A percentile compares a stretch with the other conserved stretches of the same genome.
phyloP scores from a whole-genome alignment of 2,797 vertebrate species.

The Danio albolineatus region DNA sequence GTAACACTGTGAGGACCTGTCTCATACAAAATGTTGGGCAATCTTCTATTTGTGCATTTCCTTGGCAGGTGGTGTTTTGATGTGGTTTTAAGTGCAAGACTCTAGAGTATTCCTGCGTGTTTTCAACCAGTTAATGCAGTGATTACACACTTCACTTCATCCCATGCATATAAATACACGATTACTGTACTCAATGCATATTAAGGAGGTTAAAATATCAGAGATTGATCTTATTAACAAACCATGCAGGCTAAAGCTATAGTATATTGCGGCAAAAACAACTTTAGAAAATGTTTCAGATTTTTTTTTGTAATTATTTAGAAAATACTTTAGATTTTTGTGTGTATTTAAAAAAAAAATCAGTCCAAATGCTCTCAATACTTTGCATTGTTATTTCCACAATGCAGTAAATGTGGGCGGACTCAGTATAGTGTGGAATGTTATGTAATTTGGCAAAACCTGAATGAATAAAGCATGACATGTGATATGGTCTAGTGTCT shows the following conservation, averaged over 20 bases:
- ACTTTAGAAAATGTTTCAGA: background rate
- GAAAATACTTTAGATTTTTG: background rate
- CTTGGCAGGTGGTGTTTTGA: constrained; percentile 35
- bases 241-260: background rate
- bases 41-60: background rate
- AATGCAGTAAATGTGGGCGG: too few relatives aligned
- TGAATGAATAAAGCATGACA: too few relatives aligned
- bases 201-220: constrained; percentile 10
- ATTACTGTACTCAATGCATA: constrained; percentile 5
- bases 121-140: constrained; percentile 26
- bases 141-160: constrained; percentile 38
- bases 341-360: too few relatives aligned
- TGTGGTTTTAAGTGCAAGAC: constrained; percentile 10
- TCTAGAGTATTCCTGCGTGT: constrained; percentile 33
- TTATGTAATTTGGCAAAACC: too few relatives aligned
- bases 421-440: too few relatives aligned
- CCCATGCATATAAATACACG: constrained; percentile 26
- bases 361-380: background rate
- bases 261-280: background rate
- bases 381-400: too few relatives aligned
- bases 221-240: constrained; percentile 19
- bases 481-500: too few relatives aligned
- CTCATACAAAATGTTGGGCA: background rate
- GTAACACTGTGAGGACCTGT: background rate
- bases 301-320: background rate